A percentile compares a stretch with the other conserved stretches of the same genome.
Conservation (phyloP, 1,140 invertebrate genomes). For the Pseudachorutes palmiensis region DNA sequence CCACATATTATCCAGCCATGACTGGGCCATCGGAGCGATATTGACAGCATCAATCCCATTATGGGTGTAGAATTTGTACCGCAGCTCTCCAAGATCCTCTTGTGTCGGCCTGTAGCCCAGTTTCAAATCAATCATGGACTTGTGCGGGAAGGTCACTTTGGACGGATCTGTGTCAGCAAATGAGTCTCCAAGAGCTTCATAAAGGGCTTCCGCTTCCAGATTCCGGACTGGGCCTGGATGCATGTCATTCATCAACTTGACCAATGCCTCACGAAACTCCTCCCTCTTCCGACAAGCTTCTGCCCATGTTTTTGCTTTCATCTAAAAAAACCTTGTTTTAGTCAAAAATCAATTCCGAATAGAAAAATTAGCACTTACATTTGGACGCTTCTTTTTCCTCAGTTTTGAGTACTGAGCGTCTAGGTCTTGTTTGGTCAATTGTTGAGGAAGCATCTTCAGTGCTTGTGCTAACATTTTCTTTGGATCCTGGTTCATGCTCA, state of each 20-base stretch:
- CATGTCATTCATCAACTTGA: conserved; percentile 57
- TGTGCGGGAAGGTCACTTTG: background rate
- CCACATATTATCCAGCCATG: conserved; percentile 50
- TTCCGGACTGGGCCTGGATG: conserved; percentile 10
- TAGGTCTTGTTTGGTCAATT: no score
- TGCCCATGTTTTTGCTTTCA: conserved; percentile 49
- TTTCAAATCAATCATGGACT: conserved; percentile 16
- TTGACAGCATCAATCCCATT: conserved; percentile 79
- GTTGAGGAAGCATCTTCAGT: no score
- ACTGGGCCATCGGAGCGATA: conserved; percentile 62
- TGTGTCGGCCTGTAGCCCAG: conserved; percentile 24
- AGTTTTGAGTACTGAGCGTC: no score
- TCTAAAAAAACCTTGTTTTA: conserved; percentile 18
- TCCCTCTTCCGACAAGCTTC: conserved; percentile 64
- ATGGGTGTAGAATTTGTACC: conserved; percentile 83
- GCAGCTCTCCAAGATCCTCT: conserved; percentile 57
- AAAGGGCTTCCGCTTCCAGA: conserved; percentile 8
- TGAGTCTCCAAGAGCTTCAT: background rate
- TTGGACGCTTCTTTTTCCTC: background rate
- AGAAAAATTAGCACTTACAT: background rate
- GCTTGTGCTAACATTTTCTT: no score
- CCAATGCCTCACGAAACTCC: conserved; percentile 67
- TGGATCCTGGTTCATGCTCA: no score
- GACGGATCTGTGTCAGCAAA: background rate
- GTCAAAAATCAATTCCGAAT: background rate